These are phyloP conservation scores for Empis livida DNA, from an alignment of 2,888 invertebrate species.

Conservation along the genomic window DNA sequence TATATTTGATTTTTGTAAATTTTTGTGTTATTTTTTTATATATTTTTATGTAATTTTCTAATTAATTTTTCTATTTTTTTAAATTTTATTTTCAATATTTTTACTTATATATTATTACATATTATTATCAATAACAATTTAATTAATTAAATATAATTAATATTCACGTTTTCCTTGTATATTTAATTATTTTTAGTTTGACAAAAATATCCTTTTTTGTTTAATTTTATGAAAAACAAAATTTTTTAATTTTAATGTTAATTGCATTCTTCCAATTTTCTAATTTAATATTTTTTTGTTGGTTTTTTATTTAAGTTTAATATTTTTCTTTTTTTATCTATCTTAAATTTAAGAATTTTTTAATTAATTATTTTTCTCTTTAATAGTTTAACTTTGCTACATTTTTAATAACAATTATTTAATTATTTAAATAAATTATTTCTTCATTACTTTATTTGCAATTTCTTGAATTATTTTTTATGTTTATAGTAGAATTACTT, in stretches of 20 bases:
- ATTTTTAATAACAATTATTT: conserved; percentile 3
- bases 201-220: background rate
- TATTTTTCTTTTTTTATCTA: conserved; percentile 10
- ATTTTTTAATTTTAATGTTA: conserved; percentile 7
- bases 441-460: conserved; percentile 1
- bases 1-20: conserved; percentile 27
- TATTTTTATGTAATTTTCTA: conserved; percentile 10
- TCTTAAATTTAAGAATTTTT: conserved; percentile 9
- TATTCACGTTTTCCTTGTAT: background rate
- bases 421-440: conserved; percentile 1
- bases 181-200: conserved; percentile 7
- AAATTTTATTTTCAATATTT: conserved; percentile 14
- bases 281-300: background rate
- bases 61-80: conserved; percentile 8
- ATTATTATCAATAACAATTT: conserved; percentile 17
- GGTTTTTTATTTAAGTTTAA: conserved; percentile 12
- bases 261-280: conserved; percentile 12
- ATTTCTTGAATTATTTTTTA: conserved; percentile 7
- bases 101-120: conserved; percentile 6
- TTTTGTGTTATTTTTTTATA: conserved; percentile 25
- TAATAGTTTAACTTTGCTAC: no score
- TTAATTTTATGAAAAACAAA: no score
- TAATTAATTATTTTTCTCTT: conserved; percentile 13
- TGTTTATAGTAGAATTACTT: conserved; percentile 10
- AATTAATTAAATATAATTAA: conserved; percentile 10